phyloP scores from a whole-genome alignment of 2,797 vertebrate genomes.

The Manis pentadactyla region DNA sequence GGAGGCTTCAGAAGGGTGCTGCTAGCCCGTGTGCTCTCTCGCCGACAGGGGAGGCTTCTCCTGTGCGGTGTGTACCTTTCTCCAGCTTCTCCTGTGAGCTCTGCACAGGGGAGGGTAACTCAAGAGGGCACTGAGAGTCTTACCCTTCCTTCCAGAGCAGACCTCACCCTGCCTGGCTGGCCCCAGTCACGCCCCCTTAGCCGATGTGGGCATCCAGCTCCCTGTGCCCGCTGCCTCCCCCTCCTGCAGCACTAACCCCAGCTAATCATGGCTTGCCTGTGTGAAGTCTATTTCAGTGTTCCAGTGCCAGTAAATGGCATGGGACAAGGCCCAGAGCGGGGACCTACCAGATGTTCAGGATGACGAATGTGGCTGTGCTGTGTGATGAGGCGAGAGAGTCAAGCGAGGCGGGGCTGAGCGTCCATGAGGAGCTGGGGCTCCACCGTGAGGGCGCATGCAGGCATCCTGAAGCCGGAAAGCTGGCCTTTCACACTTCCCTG shows the following conservation, averaged over 20 bases:
- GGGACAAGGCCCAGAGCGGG: neutral
- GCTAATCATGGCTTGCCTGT: neutral
- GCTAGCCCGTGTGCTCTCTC: neutral
- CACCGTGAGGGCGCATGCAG: neutral
- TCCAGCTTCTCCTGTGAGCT: neutral
- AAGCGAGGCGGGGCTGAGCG: fast-evolving
- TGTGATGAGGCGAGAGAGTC: neutral
- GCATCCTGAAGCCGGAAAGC: neutral
- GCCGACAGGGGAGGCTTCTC: neutral
- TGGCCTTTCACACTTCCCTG: neutral
- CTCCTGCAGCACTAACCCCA: neutral
- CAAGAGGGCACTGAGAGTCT: neutral
- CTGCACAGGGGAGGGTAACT: neutral
- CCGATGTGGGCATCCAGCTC: fast-evolving
- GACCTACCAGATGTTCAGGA: neutral
- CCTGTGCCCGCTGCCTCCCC: neutral
- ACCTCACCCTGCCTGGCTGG: neutral
- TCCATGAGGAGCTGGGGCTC: neutral
- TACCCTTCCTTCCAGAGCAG: neutral
- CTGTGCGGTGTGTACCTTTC: fast-evolving
- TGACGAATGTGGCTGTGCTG: fast-evolving
- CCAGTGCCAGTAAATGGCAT: neutral
- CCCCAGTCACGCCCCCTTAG: neutral
- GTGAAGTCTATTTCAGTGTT: neutral
- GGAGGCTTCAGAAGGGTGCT: neutral